Evolutionary conservation across 64 coral and sea anemone genomes (phyloP).

Genomic region (Anthopleura sola): DNA sequence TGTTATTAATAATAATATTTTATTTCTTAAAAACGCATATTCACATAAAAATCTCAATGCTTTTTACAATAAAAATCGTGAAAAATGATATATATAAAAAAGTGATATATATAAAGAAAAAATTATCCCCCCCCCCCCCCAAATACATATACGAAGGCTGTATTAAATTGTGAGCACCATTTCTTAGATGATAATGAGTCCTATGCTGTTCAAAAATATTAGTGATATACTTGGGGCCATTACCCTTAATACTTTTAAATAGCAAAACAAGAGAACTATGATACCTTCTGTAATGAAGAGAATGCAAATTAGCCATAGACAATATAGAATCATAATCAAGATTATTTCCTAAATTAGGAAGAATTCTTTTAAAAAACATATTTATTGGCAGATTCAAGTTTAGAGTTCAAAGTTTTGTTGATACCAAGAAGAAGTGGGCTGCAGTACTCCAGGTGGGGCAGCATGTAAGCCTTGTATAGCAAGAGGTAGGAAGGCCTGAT

Average conservation of each 20-base stretch:
- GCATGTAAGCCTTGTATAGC: constrained; percentile 21
- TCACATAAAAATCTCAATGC: too few species aligned
- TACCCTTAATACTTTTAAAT: not conserved
- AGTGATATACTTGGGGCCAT: constrained; percentile 1
- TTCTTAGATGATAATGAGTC: constrained; percentile 14
- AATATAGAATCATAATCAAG: constrained; percentile 15
- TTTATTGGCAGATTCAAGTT: constrained; percentile 22
- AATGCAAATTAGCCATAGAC: constrained; percentile 5
- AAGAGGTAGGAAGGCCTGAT: too few species aligned
- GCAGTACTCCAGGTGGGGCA: constrained; percentile 52
- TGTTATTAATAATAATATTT: too few species aligned
- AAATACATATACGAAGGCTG: constrained; percentile 14
- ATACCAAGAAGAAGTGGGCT: constrained; percentile 33
- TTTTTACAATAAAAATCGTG: too few species aligned
- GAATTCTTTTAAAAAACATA: constrained; percentile 10
- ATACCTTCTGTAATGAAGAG: constrained; percentile 13
- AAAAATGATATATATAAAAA: too few species aligned
- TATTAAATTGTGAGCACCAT: not conserved
- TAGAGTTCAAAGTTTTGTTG: constrained; percentile 23
- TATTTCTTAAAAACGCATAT: too few species aligned
- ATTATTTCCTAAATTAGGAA: constrained; percentile 9
- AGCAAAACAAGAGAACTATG: constrained; percentile 17
- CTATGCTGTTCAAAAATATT: not conserved
- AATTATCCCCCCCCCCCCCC: too few species aligned
- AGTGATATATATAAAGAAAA: too few species aligned